Percentiles rank a stretch among this genome's conserved stretches.
These are phyloP conservation scores for Diplodus sargus DNA, from an alignment of 2,797 vertebrate species.

Conservation along the genomic window DNA sequence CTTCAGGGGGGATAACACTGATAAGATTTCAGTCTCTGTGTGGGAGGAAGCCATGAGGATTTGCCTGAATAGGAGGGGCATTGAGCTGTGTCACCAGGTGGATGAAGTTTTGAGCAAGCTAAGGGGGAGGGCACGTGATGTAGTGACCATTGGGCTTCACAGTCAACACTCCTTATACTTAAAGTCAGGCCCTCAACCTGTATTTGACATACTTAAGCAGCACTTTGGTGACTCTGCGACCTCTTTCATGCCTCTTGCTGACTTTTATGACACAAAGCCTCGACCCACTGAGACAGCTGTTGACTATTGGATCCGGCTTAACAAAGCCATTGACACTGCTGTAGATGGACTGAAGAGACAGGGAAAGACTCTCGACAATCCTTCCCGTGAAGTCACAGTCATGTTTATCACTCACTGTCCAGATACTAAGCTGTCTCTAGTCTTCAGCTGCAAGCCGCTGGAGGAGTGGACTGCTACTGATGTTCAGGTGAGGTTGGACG, in stretches of 20 bases:
- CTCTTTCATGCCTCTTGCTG: slow-evolving; percentile 37
- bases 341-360: slow-evolving; percentile 17
- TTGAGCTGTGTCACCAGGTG: slow-evolving; percentile 17
- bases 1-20: slow-evolving; percentile 14
- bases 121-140: slow-evolving; percentile 7
- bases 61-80: slow-evolving; percentile 8
- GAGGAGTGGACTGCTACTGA: slow-evolving; percentile 38
- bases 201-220: slow-evolving; percentile 26
- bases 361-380: slow-evolving; percentile 25
- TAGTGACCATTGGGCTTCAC: not conserved
- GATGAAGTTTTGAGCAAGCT: slow-evolving; percentile 19
- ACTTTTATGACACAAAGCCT: slow-evolving; percentile 47
- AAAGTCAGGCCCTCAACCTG: slow-evolving; percentile 15
- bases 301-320: slow-evolving; percentile 43
- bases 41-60: slow-evolving; percentile 13
- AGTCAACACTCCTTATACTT: not conserved
- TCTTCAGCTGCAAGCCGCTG: slow-evolving; percentile 39
- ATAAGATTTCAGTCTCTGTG: slow-evolving; percentile 6
- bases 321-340: slow-evolving; percentile 35
- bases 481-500: slow-evolving; percentile 28
- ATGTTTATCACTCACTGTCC: slow-evolving; percentile 46
- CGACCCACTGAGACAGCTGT: slow-evolving; percentile 15
- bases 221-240: slow-evolving; percentile 21
- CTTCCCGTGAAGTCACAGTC: slow-evolving; percentile 19
- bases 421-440: slow-evolving; percentile 19